Evolutionary conservation across 1,140 invertebrate species (phyloP), one percentile per base, ranked within the genome.

Genomic region (Nephotettix cincticeps): DNA sequence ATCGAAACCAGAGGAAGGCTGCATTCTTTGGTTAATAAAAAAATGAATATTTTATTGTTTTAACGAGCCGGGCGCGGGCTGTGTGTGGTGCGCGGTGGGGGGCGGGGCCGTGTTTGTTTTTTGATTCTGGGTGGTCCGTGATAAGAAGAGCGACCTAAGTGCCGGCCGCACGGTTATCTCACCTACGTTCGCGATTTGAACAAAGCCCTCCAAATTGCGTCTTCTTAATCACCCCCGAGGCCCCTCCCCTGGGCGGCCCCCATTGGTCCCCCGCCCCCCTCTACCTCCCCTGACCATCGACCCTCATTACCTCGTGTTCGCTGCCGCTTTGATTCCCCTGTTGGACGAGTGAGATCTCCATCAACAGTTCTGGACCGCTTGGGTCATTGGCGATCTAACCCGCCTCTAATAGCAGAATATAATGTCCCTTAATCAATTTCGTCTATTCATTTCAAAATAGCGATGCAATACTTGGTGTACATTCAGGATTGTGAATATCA

Each of bases 41-140:
- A 54, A 54, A 54, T 54, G 47, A 54, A 54, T 54, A 54, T 54
- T 54, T 54, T 54, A 54, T 54, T 54, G 47, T 54, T 54, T 54
- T 54, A 54, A 54, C 47, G 47, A 54, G 47, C 4, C 47, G 11
- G 36, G 36, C 6, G 6, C 6, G 36, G 17, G 36, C 36, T 40
- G 36, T 40, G 36, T 40, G 36, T 40, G 36, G 36, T 21, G 6
- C 47, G 21, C 47, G 47, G 47, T 54, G 47, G 47, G 47, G 47
- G 47, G 47, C 47, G 47, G 6, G 36, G 21, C 47, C 13, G 21
- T 54, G 47, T 54, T 54, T 54, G 47, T 54, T 54, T 21, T 21
- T 40, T 40, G 36, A 11, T 21, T 6, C 47, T 54, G 47, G 47
- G 47, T 54, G 47, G 47, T 54, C 47, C 36, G 13, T 54, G 47